Base-by-base conservation (phyloP, 2,797 vertebrate species). In the Trematomus bernacchii region DNA sequence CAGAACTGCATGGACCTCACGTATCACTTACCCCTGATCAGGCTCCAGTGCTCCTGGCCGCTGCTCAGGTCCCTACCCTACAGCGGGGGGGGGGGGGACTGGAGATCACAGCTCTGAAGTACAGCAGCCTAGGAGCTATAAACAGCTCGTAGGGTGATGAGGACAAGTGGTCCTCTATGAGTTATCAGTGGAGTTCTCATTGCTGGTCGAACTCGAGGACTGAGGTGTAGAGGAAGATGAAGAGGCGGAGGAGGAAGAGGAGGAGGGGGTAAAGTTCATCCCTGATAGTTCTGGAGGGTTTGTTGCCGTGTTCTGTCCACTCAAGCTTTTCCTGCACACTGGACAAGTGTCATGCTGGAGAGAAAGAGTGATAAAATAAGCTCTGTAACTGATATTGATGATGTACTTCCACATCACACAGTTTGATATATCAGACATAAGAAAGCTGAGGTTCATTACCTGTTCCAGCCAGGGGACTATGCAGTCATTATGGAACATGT, bases 391-490 rank as follows among this genome's bases (percentile, higher is more conserved):
- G 19, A 30, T n/a, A 53, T 10, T 21, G 10, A 27, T 44, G 14
- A 27, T 21, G 14, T 21, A 19, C 46, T 74, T 54, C 16, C 18
- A 2, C 3, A 44, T 59, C 61, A 21, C 46, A 18, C 4, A 14
- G 13, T 27, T 73, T 58, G 2, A 73, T 13, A 48, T 1, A 50
- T 7, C 10, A 63, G 37, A 33, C 11, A 1, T 4, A 37, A 9
- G 47, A 40, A 7, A 48, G 62, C 12, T 40, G 23, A 18, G 21
- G 33, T 64, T 14, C 37, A 87, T 87, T 90, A 99, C 98, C 97
- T 99, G 97, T 87, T 99, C 97, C 82, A 99, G 95, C 98, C 98
- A 99, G 18, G 98, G 97, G 76, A 99, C 96, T 48, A 99, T 99
- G 90, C 98, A 99, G 89, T 97, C 95, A 27, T 98, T 96, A 19